Conservation (phyloP, 2,113 vertebrate genomes). For the Felis catus region DNA sequence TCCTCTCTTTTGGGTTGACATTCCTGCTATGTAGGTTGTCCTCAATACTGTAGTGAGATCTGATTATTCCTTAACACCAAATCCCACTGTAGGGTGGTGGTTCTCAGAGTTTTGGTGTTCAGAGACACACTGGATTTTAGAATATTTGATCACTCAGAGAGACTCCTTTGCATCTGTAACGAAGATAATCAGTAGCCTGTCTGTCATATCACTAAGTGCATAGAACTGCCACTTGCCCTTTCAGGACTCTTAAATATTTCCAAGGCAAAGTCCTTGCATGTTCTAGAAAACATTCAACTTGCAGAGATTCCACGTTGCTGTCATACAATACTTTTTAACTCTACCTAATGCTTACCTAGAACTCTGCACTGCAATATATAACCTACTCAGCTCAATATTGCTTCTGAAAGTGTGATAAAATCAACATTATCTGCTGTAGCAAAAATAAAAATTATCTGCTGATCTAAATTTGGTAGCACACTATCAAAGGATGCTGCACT, state of each 20-base stretch:
- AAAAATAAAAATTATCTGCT: constrained; percentile 45
- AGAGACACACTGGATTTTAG: neutral
- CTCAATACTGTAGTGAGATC: neutral
- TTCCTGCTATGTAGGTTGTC: neutral
- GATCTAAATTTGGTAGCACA: constrained; percentile 20
- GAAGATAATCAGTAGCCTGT: neutral
- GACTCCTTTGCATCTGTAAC: neutral
- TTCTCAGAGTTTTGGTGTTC: neutral
- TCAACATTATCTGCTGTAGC: neutral
- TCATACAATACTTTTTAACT: neutral
- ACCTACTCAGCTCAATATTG: neutral
- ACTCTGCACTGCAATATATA: neutral
- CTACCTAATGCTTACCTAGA: neutral
- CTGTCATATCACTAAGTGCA: neutral
- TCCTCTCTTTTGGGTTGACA: neutral
- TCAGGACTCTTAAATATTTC: constrained; percentile 15
- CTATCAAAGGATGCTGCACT: neutral
- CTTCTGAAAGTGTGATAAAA: constrained; percentile 40
- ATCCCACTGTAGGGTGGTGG: neutral
- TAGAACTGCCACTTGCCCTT: neutral
- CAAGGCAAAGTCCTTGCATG: neutral
- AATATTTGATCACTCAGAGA: neutral
- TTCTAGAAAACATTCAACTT: constrained; percentile 6
- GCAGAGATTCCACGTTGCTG: neutral
- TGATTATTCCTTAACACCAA: neutral